Evolutionary conservation across 2,113 vertebrate species (phyloP).

Genomic region (Electrona antarctica): DNA sequence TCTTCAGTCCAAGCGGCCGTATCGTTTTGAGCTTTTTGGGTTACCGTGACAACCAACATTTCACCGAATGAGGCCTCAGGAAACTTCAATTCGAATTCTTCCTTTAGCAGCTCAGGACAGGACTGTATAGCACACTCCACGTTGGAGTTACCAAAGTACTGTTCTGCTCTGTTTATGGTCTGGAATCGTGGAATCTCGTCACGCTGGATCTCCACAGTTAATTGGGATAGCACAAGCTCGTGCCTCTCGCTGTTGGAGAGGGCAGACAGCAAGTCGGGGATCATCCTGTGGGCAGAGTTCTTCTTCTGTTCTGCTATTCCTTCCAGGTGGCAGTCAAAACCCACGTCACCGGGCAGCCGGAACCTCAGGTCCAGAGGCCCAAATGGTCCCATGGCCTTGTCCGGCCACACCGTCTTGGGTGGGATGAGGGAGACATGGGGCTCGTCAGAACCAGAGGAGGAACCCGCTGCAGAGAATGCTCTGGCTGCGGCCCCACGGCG

Average conservation of each 20-base stretch:
- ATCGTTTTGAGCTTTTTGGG: slow-evolving; percentile 73
- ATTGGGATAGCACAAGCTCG: slow-evolving; percentile 63
- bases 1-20: slow-evolving; percentile 81
- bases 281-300: slow-evolving; percentile 11
- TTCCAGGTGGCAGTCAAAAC: slow-evolving; percentile 85
- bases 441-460: slow-evolving; percentile 87
- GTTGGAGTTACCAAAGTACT: slow-evolving; percentile 84
- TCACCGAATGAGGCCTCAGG: slow-evolving; percentile 74
- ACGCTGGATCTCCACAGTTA: slow-evolving; percentile 66
- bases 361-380: slow-evolving; percentile 89
- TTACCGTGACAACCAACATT: slow-evolving; percentile 84
- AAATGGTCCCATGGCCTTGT: slow-evolving; percentile 89
- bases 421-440: slow-evolving; percentile 79
- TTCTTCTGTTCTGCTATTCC: slow-evolving; percentile 74
- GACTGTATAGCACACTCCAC: slow-evolving; percentile 88
- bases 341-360: slow-evolving; percentile 87
- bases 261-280: no score
- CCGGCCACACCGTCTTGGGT: slow-evolving; percentile 86
- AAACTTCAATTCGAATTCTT: slow-evolving; percentile 85
- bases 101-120: slow-evolving; percentile 86
- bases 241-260: slow-evolving; percentile 76
- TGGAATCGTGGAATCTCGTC: slow-evolving; percentile 60
- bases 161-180: slow-evolving; percentile 77
- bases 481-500: slow-evolving; percentile 77
- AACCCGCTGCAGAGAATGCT: slow-evolving; percentile 85